Base-by-base conservation (phyloP, 2,113 vertebrate genomes). In the Chaetorhynchus papuensis region DNA sequence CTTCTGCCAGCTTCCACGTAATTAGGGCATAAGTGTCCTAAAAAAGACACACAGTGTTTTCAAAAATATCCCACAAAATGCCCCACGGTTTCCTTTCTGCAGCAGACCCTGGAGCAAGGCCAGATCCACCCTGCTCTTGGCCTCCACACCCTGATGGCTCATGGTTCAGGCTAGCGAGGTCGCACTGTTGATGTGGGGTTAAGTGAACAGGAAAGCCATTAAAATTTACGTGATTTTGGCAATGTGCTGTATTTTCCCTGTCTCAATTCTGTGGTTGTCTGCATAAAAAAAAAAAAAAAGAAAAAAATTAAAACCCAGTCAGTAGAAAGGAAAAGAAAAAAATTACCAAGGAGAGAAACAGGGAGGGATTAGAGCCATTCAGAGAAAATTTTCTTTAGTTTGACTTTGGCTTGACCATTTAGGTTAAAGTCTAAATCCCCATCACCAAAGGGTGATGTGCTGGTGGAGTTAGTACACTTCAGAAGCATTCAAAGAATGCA, bases 141-240 rank as follows among this genome's bases (percentile, higher is more conserved):
- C 92, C 94, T 96, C 96, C 97, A 95, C 95, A 97, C 91, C 96
- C 97, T 96, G 68, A 15, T 37, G 74, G 82, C 81, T 93, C 93
- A 89, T 50, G 45, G 96, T 92, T 96, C 92, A 94, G 87, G 63
- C 84, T 75, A 95, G 66, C 42, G 71, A 95, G 96, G 96, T 97
- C 83, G 18, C 49, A 13, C 20, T 83, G 84, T 77, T 97, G 89
- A 96, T 93, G 91, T 56, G 76, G 87, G 96, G 93, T 97, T 96
- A 96, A 97, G 94, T 96, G 96, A 96, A 97, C 95, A 97, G 97
- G 97, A 97, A 97, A 97, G 35, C 56, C 91, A 96, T 97, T 94
- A 97, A 96, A 96, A 93, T 93, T 83, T 96, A 92, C 78, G 81
- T 92, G 93, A 92, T 95, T 97, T 96, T 97, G 95, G 90, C 94